phyloP scores from a whole-genome alignment of 2,888 invertebrate species.

The Hecatera dysodea region DNA sequence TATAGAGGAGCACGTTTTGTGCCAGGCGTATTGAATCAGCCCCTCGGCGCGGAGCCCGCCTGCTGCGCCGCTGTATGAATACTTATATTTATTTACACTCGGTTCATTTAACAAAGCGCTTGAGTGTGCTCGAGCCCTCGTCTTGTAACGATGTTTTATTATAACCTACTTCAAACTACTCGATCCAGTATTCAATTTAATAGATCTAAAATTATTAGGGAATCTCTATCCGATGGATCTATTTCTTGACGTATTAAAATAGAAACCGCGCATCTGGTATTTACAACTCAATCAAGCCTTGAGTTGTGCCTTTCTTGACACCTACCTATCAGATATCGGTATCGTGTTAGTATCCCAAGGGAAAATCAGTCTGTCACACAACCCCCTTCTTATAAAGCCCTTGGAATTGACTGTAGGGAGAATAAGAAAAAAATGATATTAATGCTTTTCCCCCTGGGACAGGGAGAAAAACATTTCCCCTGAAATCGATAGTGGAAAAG shows the following conservation, averaged over 20 bases:
- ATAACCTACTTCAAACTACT: conserved; percentile 65
- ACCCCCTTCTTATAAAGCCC: conserved; percentile 10
- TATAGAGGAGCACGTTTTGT: conserved; percentile 72
- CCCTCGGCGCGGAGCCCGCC: conserved; percentile 80
- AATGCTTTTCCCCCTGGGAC: conserved; percentile 40
- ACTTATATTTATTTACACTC: conserved; percentile 90
- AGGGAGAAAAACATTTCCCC: conserved; percentile 77
- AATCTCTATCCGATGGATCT: conserved; percentile 17
- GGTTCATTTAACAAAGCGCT: conserved; percentile 89
- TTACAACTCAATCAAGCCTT: neutral
- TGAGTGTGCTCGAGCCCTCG: conserved; percentile 81
- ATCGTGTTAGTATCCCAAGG: neutral
- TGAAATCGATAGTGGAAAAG: conserved; percentile 85
- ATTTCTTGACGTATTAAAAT: neutral
- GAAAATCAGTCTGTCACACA: neutral
- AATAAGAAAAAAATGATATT: conserved; percentile 17
- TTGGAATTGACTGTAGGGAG: conserved; percentile 20
- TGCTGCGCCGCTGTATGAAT: conserved; percentile 84
- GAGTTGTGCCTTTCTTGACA: neutral
- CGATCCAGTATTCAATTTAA: conserved; percentile 54
- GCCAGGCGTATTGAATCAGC: conserved; percentile 82
- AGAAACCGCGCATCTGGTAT: conserved; percentile 2
- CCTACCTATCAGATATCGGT: neutral
- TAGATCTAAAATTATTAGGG: conserved; percentile 30
- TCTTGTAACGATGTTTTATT: conserved; percentile 76